phyloP scores from a whole-genome alignment of 2,888 invertebrate genomes.

The Diloba caeruleocephala region DNA sequence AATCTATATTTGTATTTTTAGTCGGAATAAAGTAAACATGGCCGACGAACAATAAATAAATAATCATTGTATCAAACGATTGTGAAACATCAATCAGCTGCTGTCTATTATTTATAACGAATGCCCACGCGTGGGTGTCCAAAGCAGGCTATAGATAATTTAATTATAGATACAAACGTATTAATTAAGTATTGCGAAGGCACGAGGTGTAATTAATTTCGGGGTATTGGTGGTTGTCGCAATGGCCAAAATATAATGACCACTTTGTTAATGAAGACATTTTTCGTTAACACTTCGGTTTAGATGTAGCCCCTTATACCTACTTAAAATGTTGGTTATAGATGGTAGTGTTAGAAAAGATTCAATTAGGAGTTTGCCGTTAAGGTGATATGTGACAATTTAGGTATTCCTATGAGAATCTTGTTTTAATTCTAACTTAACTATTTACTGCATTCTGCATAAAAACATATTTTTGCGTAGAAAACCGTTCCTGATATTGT shows the following conservation, averaged over 20 bases:
- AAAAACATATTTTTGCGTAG: too few relatives aligned
- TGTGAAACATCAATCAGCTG: constrained; percentile 61
- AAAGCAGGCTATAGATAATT: constrained; percentile 68
- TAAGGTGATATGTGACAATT: background rate
- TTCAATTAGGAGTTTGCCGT: background rate
- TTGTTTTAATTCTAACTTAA: background rate
- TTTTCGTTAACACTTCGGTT: too few relatives aligned
- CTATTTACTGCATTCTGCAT: background rate
- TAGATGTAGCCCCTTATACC: too few relatives aligned
- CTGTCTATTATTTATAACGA: constrained; percentile 62
- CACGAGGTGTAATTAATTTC: constrained; percentile 48
- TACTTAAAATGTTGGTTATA: too few relatives aligned
- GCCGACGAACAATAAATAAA: constrained; percentile 41
- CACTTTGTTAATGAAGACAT: constrained; percentile 12
- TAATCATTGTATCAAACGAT: constrained; percentile 51
- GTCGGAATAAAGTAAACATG: constrained; percentile 42
- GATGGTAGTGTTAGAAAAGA: background rate
- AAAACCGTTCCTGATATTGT: too few relatives aligned
- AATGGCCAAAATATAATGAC: constrained; percentile 19
- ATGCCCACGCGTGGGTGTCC: constrained; percentile 65
- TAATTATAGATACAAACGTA: constrained; percentile 67
- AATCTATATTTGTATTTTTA: constrained; percentile 19
- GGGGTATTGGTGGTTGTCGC: constrained; percentile 15
- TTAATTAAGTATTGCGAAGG: constrained; percentile 59
- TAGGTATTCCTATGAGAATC: constrained; percentile 7